phyloP scores from a whole-genome alignment of 2,113 vertebrate genomes.

The Calypte anna region DNA sequence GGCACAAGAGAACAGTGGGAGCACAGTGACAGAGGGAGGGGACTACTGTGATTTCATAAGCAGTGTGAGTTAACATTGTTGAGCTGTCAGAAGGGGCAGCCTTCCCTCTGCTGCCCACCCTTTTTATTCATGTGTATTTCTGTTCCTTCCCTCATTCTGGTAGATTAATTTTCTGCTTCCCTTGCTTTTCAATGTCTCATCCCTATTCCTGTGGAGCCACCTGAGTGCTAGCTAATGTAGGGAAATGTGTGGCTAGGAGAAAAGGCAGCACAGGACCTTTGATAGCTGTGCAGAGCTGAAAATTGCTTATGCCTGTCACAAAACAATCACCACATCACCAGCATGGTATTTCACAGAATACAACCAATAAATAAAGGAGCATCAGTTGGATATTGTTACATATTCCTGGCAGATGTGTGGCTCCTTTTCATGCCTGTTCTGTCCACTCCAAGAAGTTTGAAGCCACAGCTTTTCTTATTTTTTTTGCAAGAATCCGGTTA shows the following conservation, averaged over 20 bases:
- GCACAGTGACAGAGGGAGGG: not conserved
- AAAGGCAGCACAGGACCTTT: not conserved
- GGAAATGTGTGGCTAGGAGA: not conserved
- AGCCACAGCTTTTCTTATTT: not conserved
- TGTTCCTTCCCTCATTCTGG: not conserved
- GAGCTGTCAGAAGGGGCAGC: not conserved
- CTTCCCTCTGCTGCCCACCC: not conserved
- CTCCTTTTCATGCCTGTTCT: not conserved
- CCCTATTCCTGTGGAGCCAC: not conserved
- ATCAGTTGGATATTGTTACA: not conserved
- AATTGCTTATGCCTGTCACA: not conserved
- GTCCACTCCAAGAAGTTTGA: not conserved
- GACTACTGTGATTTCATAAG: not conserved
- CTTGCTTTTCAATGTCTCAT: not conserved
- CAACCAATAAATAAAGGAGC: not conserved
- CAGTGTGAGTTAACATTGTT: not conserved
- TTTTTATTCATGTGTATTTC: not conserved
- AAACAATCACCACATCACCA: not conserved
- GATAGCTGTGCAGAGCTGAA: not conserved
- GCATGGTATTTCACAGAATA: not conserved
- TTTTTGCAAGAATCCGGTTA: not conserved
- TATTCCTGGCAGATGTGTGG: not conserved
- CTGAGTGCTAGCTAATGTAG: not conserved
- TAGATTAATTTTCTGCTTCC: not conserved
- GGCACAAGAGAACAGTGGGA: not conserved